Conservation (phyloP, 2,888 invertebrate species). For the Conomelus anceps region DNA sequence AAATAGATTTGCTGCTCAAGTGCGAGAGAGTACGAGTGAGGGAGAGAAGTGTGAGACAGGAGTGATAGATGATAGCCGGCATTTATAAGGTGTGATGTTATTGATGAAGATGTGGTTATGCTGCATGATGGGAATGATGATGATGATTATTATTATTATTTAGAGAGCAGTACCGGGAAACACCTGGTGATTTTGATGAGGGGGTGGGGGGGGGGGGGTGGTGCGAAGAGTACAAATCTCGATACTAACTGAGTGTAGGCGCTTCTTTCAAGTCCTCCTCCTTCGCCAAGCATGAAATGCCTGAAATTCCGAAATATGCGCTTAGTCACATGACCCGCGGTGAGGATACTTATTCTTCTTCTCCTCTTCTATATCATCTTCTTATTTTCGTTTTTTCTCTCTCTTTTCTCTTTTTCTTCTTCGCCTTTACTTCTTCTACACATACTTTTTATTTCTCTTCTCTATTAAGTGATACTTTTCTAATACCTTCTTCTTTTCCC, state of each 20-base stretch:
- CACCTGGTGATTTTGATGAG: neutral
- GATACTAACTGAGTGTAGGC: neutral
- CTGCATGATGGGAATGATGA: neutral
- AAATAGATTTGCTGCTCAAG: neutral
- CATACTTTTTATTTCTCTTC: neutral
- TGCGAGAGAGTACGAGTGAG: neutral
- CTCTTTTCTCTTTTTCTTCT: neutral
- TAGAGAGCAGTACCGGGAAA: neutral
- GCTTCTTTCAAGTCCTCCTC: neutral
- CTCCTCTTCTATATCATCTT: neutral
- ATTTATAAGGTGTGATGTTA: neutral
- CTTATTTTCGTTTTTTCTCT: no score
- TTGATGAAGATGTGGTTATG: neutral
- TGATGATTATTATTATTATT: neutral
- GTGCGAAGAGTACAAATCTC: neutral
- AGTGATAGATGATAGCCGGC: conserved; percentile 6
- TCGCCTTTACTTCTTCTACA: neutral
- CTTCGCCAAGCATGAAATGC: neutral
- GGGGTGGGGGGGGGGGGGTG: conserved; percentile 5
- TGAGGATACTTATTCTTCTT: neutral
- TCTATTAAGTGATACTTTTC: no score
- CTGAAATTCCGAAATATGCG: neutral
- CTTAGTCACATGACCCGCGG: neutral
- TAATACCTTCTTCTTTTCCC: no score
- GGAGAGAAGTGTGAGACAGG: neutral